Conservation (phyloP, 1,140 invertebrate genomes). For the Geopemphigus sp. region DNA sequence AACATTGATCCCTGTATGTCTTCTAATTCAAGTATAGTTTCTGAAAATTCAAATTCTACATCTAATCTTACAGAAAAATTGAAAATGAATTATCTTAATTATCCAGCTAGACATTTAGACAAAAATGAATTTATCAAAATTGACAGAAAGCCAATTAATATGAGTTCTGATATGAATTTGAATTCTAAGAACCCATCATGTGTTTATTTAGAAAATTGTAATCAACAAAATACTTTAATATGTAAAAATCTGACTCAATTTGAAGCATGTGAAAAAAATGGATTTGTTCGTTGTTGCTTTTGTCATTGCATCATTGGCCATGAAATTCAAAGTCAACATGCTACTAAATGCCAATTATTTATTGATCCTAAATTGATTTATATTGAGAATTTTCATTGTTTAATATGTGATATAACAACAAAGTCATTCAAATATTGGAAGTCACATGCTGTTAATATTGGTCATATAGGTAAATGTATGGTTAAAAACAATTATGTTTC, state of each 20-base stretch:
- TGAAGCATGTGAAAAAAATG: neutral
- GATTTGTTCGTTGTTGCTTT: neutral
- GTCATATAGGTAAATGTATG: constrained; percentile 19
- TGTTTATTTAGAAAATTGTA: neutral
- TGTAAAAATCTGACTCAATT: neutral
- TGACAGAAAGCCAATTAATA: neutral
- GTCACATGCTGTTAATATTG: neutral
- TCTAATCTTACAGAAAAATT: neutral
- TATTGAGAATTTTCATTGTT: constrained; percentile 6
- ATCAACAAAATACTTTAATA: neutral
- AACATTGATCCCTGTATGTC: neutral
- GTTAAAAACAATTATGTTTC: constrained; percentile 16
- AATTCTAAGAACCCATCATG: neutral
- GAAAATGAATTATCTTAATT: neutral
- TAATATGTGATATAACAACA: neutral
- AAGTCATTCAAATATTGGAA: constrained; percentile 9
- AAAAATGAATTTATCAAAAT: neutral
- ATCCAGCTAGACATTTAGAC: neutral
- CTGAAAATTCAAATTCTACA: constrained; percentile 11
- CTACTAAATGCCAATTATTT: neutral
- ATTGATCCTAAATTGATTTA: neutral
- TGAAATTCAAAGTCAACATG: neutral
- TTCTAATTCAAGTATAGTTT: neutral
- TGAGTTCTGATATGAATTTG: neutral
- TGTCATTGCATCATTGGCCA: neutral